phyloP scores from a whole-genome alignment of 2,113 vertebrate species.

The Calonectris borealis region DNA sequence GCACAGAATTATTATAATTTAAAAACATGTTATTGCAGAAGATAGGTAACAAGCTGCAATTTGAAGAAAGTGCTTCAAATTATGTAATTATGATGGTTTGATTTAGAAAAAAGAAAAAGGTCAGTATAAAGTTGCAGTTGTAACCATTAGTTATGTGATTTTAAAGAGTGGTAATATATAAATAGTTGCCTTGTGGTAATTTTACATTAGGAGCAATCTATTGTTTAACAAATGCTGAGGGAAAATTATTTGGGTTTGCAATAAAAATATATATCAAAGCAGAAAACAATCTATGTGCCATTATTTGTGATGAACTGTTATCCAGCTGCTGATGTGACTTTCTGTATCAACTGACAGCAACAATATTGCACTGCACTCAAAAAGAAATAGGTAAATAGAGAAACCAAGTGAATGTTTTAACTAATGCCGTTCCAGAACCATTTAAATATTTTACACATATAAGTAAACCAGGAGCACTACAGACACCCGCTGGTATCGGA shows the following conservation, averaged over 20 bases:
- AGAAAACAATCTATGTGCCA: not conserved
- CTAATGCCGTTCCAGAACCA: not conserved
- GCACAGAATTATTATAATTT: not conserved
- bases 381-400: not conserved
- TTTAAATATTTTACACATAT: not conserved
- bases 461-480: not conserved
- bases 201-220: not conserved
- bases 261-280: not conserved
- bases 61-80: slow-evolving; percentile 4
- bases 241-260: not conserved
- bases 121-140: not conserved
- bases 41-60: slow-evolving; percentile 1
- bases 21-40: not conserved
- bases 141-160: not conserved
- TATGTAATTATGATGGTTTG: not conserved
- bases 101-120: not conserved
- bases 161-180: not conserved
- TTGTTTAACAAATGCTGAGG: not conserved
- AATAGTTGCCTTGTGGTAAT: not conserved
- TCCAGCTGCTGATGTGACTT: not conserved
- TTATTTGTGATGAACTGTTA: not conserved
- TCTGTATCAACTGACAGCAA: not conserved
- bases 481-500: not conserved
- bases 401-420: not conserved
- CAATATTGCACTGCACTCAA: not conserved